Conservation (phyloP, 1,140 invertebrate genomes). For the Danaus plexippus region DNA sequence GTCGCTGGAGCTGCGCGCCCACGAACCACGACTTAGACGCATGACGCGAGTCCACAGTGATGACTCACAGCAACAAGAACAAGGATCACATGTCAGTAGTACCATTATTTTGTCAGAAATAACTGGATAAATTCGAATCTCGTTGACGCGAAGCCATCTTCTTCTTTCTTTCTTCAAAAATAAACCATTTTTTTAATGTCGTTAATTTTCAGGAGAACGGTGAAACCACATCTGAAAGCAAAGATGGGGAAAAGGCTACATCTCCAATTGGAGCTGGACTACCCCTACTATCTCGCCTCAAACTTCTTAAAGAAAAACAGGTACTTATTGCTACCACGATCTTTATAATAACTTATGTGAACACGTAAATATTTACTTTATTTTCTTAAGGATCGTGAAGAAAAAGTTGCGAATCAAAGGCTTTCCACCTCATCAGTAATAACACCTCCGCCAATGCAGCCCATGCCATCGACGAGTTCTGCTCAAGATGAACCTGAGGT, state of each 20-base stretch:
- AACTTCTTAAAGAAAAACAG: constrained; percentile 88
- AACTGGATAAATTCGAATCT: too few species aligned
- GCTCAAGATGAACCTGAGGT: constrained; percentile 72
- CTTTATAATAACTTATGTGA: constrained; percentile 1
- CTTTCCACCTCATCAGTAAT: constrained; percentile 57
- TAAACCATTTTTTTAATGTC: not conserved
- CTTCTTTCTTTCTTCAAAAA: too few species aligned
- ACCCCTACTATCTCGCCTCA: constrained; percentile 83
- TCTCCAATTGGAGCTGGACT: constrained; percentile 86
- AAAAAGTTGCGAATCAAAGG: constrained; percentile 69
- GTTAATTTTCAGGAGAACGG: constrained; percentile 58
- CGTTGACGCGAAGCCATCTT: too few species aligned
- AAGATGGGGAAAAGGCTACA: constrained; percentile 71
- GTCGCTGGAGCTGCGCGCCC: constrained; percentile 77
- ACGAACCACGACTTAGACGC: constrained; percentile 74
- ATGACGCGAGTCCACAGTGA: constrained; percentile 81
- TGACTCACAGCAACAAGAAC: constrained; percentile 69
- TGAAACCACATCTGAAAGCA: constrained; percentile 69
- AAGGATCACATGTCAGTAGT: constrained; percentile 31
- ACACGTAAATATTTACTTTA: constrained; percentile 1
- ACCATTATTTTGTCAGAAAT: not conserved
- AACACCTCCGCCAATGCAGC: constrained; percentile 55
- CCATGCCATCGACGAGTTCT: constrained; percentile 60
- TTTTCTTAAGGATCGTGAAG: constrained; percentile 70
- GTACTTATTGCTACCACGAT: constrained; percentile 55